Percentiles rank a stretch among this genome's conserved stretches.
phyloP scores from a whole-genome alignment of 2,113 vertebrate species.

The Carettochelys insculpta region DNA sequence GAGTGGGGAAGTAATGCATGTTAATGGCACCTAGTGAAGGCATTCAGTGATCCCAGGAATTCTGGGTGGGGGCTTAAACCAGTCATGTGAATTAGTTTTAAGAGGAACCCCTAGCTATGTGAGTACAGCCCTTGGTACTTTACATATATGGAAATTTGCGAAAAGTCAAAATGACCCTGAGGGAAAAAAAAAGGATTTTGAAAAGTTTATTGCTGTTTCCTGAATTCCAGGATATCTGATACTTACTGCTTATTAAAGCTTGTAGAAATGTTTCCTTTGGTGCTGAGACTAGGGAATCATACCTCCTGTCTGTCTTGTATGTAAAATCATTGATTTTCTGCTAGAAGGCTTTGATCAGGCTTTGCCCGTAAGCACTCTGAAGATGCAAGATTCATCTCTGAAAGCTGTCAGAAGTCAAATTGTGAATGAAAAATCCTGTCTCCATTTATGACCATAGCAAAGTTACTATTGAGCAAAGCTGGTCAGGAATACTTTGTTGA shows the following conservation, averaged over 20 bases:
- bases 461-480: neutral
- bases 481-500: neutral
- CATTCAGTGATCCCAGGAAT: neutral
- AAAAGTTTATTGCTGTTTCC: fast-evolving
- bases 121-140: neutral
- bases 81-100: neutral
- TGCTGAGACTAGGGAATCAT: neutral
- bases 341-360: neutral
- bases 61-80: neutral
- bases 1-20: too few relatives aligned
- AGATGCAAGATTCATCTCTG: neutral
- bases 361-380: neutral
- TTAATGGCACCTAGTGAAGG: neutral
- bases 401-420: neutral
- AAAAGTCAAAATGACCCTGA: neutral
- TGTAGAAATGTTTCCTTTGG: neutral
- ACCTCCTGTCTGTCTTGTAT: neutral
- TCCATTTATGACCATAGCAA: neutral
- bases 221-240: neutral
- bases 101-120: neutral
- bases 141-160: neutral
- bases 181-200: neutral
- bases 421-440: neutral
- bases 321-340: neutral
- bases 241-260: neutral